Conservation (phyloP, 2,888 invertebrate species). For the Cerceris ruficornis region DNA sequence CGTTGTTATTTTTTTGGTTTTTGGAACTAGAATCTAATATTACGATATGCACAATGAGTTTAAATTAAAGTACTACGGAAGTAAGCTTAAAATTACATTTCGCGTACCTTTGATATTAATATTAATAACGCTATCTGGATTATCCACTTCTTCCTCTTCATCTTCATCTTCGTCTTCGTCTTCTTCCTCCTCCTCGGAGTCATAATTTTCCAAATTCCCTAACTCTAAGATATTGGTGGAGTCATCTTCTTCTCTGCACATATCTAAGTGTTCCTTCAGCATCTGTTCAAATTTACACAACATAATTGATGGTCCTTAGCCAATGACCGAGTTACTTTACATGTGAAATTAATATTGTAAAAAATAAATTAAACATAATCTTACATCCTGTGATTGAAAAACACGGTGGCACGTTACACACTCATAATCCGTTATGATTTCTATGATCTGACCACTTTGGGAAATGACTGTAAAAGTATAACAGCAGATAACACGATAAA, state of each 20-base stretch:
- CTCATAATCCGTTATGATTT: slow-evolving; percentile 75
- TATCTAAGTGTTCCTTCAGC: slow-evolving; percentile 77
- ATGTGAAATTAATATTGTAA: neutral
- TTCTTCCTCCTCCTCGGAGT: slow-evolving; percentile 75
- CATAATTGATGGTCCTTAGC: neutral
- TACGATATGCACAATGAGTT: neutral
- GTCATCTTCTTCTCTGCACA: slow-evolving; percentile 79
- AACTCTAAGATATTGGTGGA: slow-evolving; percentile 72
- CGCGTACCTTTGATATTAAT: slow-evolving; percentile 22
- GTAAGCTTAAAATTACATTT: neutral
- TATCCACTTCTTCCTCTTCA: slow-evolving; percentile 46
- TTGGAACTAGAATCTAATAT: slow-evolving; percentile 51
- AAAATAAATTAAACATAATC: slow-evolving; percentile 17
- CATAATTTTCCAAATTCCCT: slow-evolving; percentile 69
- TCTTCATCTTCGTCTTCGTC: slow-evolving; percentile 57
- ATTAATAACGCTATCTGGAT: slow-evolving; percentile 53
- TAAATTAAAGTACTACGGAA: neutral
- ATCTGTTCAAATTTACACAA: slow-evolving; percentile 59
- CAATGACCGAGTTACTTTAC: no score
- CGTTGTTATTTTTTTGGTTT: slow-evolving; percentile 62
- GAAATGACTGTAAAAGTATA: slow-evolving; percentile 64
- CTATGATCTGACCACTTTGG: slow-evolving; percentile 72
- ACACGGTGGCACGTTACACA: slow-evolving; percentile 79
- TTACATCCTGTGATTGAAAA: slow-evolving; percentile 75
- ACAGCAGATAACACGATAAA: slow-evolving; percentile 28